phyloP scores from a whole-genome alignment of 2,888 invertebrate species.

The Eurytoma californica region DNA sequence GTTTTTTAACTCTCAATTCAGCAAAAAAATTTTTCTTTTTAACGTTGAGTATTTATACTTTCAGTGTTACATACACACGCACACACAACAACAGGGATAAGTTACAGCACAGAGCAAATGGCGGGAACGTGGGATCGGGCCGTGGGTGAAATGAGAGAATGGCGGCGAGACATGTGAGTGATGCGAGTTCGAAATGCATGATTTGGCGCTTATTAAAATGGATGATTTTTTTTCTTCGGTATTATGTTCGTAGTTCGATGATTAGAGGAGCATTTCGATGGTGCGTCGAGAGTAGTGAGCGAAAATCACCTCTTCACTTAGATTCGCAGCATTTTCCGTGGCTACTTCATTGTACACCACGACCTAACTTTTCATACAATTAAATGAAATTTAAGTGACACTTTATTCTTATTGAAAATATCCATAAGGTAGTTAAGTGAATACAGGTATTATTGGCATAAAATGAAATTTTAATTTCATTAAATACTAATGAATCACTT shows the following conservation, averaged over 20 bases:
- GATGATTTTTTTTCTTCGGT: no score
- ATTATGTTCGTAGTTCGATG: background rate
- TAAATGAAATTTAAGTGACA: no score
- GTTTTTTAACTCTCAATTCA: conserved; percentile 65
- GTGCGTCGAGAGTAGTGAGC: conserved; percentile 9
- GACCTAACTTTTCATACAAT: no score
- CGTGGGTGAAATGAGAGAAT: conserved; percentile 36
- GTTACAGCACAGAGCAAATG: conserved; percentile 64
- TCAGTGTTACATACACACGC: conserved; percentile 68
- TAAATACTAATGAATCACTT: no score
- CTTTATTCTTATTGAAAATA: no score
- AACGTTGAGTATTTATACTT: conserved; percentile 75
- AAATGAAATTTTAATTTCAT: no score
- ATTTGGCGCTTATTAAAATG: background rate
- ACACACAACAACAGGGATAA: conserved; percentile 71
- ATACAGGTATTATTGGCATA: no score
- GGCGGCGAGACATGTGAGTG: conserved; percentile 28
- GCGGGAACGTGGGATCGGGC: conserved; percentile 54
- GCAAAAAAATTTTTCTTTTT: conserved; percentile 53
- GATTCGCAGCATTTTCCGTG: no score
- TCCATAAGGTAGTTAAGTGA: no score
- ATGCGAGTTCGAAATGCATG: conserved; percentile 20
- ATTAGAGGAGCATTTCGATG: background rate
- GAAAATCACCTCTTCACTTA: conserved; percentile 1
- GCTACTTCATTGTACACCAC: background rate